Evolutionary conservation across 2,797 vertebrate species (phyloP).

Genomic region (Orestias chungarensis): DNA sequence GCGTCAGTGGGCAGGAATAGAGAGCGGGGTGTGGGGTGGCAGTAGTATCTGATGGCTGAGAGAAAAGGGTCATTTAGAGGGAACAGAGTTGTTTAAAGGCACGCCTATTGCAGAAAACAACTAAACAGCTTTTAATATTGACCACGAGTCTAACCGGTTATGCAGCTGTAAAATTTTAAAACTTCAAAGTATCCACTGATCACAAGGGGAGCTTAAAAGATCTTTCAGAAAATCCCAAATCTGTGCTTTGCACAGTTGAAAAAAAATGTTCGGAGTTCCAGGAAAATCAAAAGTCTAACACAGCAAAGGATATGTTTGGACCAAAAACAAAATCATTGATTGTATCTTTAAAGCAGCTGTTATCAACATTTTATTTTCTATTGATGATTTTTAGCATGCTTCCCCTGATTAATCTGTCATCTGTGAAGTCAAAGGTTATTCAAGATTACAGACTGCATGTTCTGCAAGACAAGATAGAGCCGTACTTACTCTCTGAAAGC

Average conservation of each 20-base stretch:
- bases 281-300: slow-evolving; percentile 1
- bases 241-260: neutral
- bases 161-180: neutral
- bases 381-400: neutral
- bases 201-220: neutral
- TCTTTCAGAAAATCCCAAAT: neutral
- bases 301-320: neutral
- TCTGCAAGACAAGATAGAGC: neutral
- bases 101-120: slow-evolving; percentile 3
- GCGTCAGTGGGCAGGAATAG: slow-evolving; percentile 50
- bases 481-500: neutral
- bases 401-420: neutral
- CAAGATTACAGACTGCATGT: neutral
- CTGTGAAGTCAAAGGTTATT: neutral
- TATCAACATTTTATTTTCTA: neutral
- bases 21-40: slow-evolving; percentile 8
- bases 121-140: neutral
- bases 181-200: neutral
- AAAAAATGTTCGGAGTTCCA: neutral
- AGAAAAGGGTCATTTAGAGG: slow-evolving; percentile 1
- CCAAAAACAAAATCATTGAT: neutral
- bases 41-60: slow-evolving; percentile 16
- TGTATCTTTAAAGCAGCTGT: neutral
- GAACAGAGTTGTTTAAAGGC: slow-evolving; percentile 1
- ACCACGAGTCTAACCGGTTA: neutral